Base-by-base conservation (phyloP, 2,113 vertebrate species). In the Ivindomyrus marchei region DNA sequence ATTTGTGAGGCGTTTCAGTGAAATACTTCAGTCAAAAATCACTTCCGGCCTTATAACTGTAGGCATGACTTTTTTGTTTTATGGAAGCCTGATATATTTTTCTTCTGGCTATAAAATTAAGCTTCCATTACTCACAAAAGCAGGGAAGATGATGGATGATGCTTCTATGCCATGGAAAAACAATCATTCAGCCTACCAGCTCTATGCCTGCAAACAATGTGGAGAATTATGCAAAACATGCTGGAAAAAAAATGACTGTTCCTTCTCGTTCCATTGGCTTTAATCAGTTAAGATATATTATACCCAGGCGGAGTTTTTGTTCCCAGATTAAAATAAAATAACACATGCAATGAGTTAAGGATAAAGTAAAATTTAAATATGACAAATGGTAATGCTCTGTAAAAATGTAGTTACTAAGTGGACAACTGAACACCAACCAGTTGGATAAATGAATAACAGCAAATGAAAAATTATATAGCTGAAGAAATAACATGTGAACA, bases 81-180 rank as follows among this genome's bases (percentile, higher is more conserved):
- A 52, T 56, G 77, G 62, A 56, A 58, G 42, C 9, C n/a, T 74
- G 21, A 36, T 83, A 24, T 88, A 42, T 90, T 80, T 90, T 80
- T 90, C 31, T 88, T 45, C 74, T 88, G 62, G 86, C 36, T 53
- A 77, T 80, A 88, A 90, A 90, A 80, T 46, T 74, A 80, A 45
- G 80, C 46, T 47, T 49, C 49, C 58, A 88, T 90, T 90, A 80
- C 74, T 88, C 86, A 77, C 17, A 49, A 52, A 90, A 80, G 36
- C 24, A 56, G 39, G 27, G 24, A 86, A 56, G 83, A 49, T 88
- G 74, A 90, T 80, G 90, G 80, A 58, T 84, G 85, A 84, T 19
- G 24, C 24, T 88, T 58, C 49, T 62, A 52, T 42, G 47, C n/a
- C 39, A 88, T 50, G 56, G 85, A 88, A 50, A 88, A 31, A 45